Conservation (phyloP, 2,113 vertebrate species). For the Zosterops borbonicus region DNA sequence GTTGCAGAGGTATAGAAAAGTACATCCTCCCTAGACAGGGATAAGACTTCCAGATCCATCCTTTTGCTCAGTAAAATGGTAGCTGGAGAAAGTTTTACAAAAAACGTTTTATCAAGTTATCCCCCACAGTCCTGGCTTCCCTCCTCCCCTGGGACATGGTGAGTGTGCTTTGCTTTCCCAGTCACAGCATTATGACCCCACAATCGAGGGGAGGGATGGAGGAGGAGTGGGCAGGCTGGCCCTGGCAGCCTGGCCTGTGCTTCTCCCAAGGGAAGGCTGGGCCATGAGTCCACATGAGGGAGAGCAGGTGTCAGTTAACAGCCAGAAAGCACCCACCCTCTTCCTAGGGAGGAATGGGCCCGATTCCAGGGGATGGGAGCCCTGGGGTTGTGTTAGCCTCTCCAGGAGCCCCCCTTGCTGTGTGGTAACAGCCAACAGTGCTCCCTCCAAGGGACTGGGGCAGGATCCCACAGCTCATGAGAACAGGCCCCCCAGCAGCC, state of each 20-base stretch:
- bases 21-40: background rate
- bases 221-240: background rate
- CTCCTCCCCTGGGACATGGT: background rate
- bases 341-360: background rate
- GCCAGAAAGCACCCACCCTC: background rate
- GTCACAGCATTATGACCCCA: background rate
- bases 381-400: accelerated
- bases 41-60: constrained; percentile 2
- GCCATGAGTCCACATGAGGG: background rate
- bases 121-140: background rate
- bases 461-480: accelerated
- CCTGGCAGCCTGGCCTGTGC: background rate
- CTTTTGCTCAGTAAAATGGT: constrained; percentile 42
- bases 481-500: background rate
- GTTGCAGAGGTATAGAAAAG: background rate
- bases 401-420: background rate
- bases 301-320: constrained; percentile 2
- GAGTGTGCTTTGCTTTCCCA: background rate
- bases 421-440: accelerated
- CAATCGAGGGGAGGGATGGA: background rate
- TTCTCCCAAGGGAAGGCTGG: background rate
- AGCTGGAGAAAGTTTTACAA: constrained; percentile 1
- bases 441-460: background rate
- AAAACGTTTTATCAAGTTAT: background rate
- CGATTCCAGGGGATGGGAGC: background rate